Base-by-base conservation (phyloP, 2,888 invertebrate genomes). In the Platypus cylindrus region DNA sequence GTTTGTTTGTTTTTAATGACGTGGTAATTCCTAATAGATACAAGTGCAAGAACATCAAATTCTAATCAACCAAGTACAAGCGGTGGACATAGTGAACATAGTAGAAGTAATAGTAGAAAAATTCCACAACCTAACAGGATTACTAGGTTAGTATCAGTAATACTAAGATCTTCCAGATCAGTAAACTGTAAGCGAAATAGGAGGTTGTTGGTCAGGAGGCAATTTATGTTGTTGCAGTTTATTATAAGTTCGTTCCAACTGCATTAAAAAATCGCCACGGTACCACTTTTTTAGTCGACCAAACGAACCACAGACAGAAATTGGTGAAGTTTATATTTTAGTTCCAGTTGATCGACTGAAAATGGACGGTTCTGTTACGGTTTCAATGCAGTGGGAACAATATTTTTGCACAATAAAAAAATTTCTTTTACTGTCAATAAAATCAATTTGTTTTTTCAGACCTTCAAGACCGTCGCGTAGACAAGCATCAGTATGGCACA, bases 71-170 rank as follows among this genome's bases (percentile, higher is more conserved):
- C 39, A 5, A 32, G 35, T 7, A 13, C 37, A 3, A 43, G 40
- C 26, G 26, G 28, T 17, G 32, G 32, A 8, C 30, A 14, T 17
- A 22, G 37, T 7, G 40, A 35, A 3, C 45, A 48, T 24, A 46
- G 47, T 14, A 40, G 50, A 20, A 45, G 39, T 18, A 45, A 48
- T 3, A 46, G 45, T n/a, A 45, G 58, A 12, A 59, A 58, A 44
- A 55, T 58, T 2, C 58, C 56, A 38, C 58, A 58, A 5, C 56
- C 56, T 3, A 55, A 55, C 3, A 49, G 56, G 30, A 45, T 56
- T 32, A 46, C 47, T 18, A 43, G 46, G 45, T 48, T 3, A 30
- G 32, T 26, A 16, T 18, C 14, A 29, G 12, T 12, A 8, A 25
- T n/a, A n/a, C n/a, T n/a, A n/a, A n/a, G n/a, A n/a, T n/a, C n/a